These are phyloP conservation scores for Nerophis ophidion DNA, from an alignment of 2,113 vertebrate genomes.

Conservation along the genomic window DNA sequence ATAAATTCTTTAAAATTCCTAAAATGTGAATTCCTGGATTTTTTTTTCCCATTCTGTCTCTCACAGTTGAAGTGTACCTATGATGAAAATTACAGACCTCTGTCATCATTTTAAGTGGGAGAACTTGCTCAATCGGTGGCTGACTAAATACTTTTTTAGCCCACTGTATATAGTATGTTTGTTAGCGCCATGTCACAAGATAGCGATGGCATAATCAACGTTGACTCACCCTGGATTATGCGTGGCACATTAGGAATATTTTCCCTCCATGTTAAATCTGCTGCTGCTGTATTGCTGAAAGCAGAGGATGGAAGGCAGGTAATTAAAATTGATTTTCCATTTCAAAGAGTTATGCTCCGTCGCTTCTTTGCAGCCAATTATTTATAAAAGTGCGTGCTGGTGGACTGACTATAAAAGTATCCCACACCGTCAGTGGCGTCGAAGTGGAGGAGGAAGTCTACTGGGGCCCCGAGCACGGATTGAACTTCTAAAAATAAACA, in stretches of 20 bases:
- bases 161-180: background rate
- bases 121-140: too few species aligned
- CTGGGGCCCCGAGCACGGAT: too few species aligned
- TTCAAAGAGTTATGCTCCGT: constrained; percentile 10
- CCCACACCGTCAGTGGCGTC: too few species aligned
- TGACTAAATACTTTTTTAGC: too few species aligned
- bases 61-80: too few species aligned
- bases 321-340: constrained; percentile 44
- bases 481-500: too few species aligned
- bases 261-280: background rate
- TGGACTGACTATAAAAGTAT: background rate
- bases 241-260: background rate
- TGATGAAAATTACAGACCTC: too few species aligned
- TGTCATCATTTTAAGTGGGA: too few species aligned
- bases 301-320: constrained; percentile 4
- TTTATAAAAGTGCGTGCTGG: background rate
- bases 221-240: background rate
- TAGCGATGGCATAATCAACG: background rate
- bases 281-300: background rate
- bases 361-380: constrained; percentile 24
- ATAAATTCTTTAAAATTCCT: too few species aligned
- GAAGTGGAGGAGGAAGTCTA: too few species aligned
- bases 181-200: background rate
- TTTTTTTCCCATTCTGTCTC: too few species aligned
- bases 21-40: too few species aligned